A percentile compares a stretch with the other conserved stretches of the same genome.
phyloP scores from a whole-genome alignment of 2,113 vertebrate species.

The Pyxicephalus adspersus region DNA sequence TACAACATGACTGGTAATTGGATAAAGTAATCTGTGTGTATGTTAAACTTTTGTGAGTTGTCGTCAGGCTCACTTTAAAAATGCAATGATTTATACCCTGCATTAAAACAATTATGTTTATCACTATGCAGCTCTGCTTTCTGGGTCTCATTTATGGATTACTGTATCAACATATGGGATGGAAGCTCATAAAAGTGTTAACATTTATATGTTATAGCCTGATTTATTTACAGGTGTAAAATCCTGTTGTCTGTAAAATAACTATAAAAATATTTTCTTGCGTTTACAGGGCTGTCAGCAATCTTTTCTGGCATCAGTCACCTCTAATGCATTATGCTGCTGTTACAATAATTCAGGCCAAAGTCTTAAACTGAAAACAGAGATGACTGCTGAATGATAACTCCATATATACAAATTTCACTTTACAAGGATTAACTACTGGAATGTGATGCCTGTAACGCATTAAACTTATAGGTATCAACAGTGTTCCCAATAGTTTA shows the following conservation, averaged over 20 bases:
- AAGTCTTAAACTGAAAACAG: constrained; percentile 4
- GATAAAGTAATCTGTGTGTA: too few relatives aligned
- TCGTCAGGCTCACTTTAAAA: too few relatives aligned
- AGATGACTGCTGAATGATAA: constrained; percentile 33
- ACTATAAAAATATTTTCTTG: neutral
- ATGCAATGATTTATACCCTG: too few relatives aligned
- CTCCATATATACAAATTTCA: constrained; percentile 18
- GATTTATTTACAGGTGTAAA: neutral
- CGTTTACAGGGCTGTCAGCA: neutral
- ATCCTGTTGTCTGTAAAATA: neutral
- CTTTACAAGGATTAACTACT: constrained; percentile 24
- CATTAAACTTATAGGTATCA: constrained; percentile 5
- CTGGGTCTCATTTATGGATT: too few relatives aligned
- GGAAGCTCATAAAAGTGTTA: neutral
- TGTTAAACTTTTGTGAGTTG: too few relatives aligned
- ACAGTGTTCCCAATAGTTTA: constrained; percentile 22
- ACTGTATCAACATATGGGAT: too few relatives aligned
- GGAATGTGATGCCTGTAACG: neutral
- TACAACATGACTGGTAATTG: too few relatives aligned
- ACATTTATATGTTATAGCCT: neutral
- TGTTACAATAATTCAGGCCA: constrained; percentile 1
- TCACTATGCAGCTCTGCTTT: too few relatives aligned
- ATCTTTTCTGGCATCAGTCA: constrained; percentile 6
- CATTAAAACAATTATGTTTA: too few relatives aligned
- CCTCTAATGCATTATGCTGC: neutral